Base-by-base conservation (phyloP, 2,113 vertebrate species). In the Engraulis encrasicolus region DNA sequence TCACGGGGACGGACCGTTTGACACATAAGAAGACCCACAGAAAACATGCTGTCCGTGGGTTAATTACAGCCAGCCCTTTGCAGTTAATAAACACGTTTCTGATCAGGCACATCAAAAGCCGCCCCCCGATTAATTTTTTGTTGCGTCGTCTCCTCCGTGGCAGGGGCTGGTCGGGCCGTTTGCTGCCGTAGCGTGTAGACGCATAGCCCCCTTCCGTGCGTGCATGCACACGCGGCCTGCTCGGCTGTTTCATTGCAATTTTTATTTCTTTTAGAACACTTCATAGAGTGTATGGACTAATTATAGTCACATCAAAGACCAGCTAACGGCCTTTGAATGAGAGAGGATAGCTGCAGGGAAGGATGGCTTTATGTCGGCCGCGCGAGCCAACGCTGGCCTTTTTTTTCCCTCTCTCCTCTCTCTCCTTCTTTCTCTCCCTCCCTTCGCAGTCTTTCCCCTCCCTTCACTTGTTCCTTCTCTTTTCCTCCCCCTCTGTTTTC, bases 41-140 rank as follows among this genome's bases (percentile, higher is more conserved):
- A 94, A 95, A 94, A 94, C 93, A 94, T 91, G 91, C 93, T 90
- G 92, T 94, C 92, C 93, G 84, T 78, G 92, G 93, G 93, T 95
- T 95, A 95, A 95, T 95, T 94, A 94, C 90, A 83, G 83, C 91
- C 92, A 91, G 82, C 92, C 91, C 92, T 94, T 91, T 93, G 90
- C 93, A 93, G 91, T 92, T 95, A 94, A 95, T 94, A 95, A 95
- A 95, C 93, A 95, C 89, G 90, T 95, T 95, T 95, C 91, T 94
- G 95, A 95, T 95, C 92, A 94, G 92, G 93, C 91, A 93, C 92
- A 94, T 95, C 92, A 95, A 95, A 94, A 71, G 92, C 87, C 89
- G 82, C 82, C 18, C 87, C 84, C 80, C 84, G 92, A 92, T 95
- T 95, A 91, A 94, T 95, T 94, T 91, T 86, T n/a, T n/a, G n/a